Percentiles rank a stretch among this genome's conserved stretches.
Conservation (phyloP, 2,797 vertebrate species). For the Thripadectes ignobilis region DNA sequence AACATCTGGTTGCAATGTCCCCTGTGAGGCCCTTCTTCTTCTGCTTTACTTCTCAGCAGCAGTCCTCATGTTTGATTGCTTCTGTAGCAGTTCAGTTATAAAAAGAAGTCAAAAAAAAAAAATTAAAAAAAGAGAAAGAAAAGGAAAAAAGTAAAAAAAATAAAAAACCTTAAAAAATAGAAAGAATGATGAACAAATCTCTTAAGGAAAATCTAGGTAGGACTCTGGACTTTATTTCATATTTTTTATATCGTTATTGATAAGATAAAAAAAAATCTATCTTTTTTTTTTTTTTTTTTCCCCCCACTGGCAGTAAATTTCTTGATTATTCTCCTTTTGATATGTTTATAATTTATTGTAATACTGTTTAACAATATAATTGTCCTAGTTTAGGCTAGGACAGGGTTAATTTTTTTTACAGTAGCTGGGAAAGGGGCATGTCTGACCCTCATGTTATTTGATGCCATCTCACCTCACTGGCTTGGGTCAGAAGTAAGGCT, state of each 20-base stretch:
- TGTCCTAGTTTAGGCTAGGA: not conserved
- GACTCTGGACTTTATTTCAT: not conserved
- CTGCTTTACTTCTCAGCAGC: not conserved
- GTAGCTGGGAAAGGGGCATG: not conserved
- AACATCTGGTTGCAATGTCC: not conserved
- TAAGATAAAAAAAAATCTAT: not conserved
- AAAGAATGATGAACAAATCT: not conserved
- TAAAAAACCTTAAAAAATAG: too few species aligned
- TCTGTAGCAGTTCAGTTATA: not conserved
- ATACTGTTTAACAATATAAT: not conserved
- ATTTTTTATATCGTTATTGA: not conserved
- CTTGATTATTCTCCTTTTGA: not conserved
- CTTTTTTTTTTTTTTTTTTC: not conserved
- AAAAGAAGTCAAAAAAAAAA: not conserved
- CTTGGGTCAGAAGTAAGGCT: not conserved
- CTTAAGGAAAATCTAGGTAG: not conserved
- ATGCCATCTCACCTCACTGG: not conserved
- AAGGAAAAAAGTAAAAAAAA: too few species aligned
- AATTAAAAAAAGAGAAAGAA: rapidly evolving
- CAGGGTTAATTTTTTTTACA: not conserved
- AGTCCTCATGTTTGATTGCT: not conserved
- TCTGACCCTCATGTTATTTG: not conserved
- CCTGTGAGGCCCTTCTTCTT: not conserved
- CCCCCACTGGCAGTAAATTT: not conserved
- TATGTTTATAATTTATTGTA: not conserved